Conservation (phyloP, 2,113 vertebrate genomes). For the Zeus faber region DNA sequence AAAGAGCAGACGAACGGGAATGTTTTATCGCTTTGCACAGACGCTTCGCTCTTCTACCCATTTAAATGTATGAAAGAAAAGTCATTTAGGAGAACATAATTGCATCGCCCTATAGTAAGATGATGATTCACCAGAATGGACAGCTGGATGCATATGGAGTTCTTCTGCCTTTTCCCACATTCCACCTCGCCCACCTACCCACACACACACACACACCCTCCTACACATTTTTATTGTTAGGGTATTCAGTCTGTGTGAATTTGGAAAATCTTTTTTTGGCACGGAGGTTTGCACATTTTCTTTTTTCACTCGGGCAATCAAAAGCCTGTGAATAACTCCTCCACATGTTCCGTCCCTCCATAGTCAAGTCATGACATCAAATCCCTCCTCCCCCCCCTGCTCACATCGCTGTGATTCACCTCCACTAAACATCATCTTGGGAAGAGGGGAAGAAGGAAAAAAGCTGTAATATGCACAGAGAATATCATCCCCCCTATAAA, state of each 20-base stretch:
- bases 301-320: not conserved
- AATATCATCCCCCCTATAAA: conserved; percentile 41
- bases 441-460: too few species aligned
- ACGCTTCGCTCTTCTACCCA: conserved; percentile 28
- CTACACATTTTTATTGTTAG: not conserved
- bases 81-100: conserved; percentile 30
- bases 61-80: too few species aligned
- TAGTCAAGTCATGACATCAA: conserved; percentile 25
- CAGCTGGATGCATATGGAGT: conserved; percentile 13
- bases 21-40: conserved; percentile 4
- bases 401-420: not conserved
- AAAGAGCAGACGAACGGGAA: not conserved
- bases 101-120: conserved; percentile 16
- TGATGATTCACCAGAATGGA: conserved; percentile 37
- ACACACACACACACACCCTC: not conserved
- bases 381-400: conserved; percentile 13
- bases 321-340: conserved; percentile 7
- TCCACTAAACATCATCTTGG: not conserved
- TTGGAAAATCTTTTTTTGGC: conserved; percentile 23
- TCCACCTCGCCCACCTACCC: not conserved
- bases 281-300: not conserved
- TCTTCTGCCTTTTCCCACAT: too few species aligned
- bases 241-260: conserved; percentile 31
- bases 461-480: conserved; percentile 41
- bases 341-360: conserved; percentile 38